These are phyloP conservation scores for Stomatorhinus walkeri DNA, from an alignment of 2,797 vertebrate genomes.

Conservation along the genomic window DNA sequence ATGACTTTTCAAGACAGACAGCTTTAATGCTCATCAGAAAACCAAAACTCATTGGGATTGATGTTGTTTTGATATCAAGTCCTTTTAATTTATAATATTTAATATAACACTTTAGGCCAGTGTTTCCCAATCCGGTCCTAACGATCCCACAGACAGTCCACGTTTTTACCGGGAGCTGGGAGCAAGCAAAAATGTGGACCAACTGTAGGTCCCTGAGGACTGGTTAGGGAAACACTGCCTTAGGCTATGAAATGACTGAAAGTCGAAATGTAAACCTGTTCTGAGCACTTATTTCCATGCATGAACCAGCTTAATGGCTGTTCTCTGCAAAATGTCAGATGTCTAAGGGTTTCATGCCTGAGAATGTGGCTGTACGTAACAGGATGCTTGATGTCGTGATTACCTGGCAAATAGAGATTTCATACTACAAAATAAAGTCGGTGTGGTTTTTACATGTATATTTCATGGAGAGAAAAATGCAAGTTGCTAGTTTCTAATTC, in stretches of 20 bases:
- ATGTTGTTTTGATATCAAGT: conserved; percentile 52
- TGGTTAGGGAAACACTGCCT: background rate
- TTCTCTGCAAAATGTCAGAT: conserved; percentile 58
- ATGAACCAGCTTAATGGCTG: conserved; percentile 72
- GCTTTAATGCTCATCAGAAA: conserved; percentile 79
- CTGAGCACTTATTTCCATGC: conserved; percentile 71
- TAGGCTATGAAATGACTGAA: conserved; percentile 61
- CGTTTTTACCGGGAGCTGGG: background rate
- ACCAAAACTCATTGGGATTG: conserved; percentile 73
- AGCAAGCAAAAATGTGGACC: background rate
- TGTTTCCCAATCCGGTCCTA: background rate
- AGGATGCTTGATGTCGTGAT: conserved; percentile 62
- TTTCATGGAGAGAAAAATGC: background rate
- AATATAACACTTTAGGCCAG: conserved; percentile 48
- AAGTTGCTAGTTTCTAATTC: background rate
- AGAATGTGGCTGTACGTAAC: conserved; percentile 69
- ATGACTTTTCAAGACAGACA: conserved; percentile 75
- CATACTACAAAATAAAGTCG: conserved; percentile 70
- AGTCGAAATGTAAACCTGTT: conserved; percentile 60
- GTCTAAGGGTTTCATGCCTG: conserved; percentile 69
- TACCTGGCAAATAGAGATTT: conserved; percentile 69
- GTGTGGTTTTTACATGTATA: background rate
- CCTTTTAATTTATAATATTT: conserved; percentile 26
- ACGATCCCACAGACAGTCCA: background rate
- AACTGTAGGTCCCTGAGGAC: background rate